Base-by-base conservation (phyloP, 2,888 invertebrate genomes). In the Bedellia somnulentella region DNA sequence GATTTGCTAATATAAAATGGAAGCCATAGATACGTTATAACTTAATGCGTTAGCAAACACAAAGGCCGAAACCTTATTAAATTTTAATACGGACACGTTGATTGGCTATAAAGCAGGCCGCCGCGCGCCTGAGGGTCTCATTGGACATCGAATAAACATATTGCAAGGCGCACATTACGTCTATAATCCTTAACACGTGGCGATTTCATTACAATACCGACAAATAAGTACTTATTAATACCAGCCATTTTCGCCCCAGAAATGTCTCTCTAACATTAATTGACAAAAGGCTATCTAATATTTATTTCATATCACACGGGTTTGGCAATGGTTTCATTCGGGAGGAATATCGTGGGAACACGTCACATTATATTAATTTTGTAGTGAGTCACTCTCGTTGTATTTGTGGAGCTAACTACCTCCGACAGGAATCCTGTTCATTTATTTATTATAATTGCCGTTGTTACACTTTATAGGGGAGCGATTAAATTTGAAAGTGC, bases 151-250 rank as follows among this genome's bases (percentile, higher is more conserved):
- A 29, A 41, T 36, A 53, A 44, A 52, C 51, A 56, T 47, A 51
- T 49, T 44, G 43, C 42, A n/a, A n/a, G n/a, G n/a, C n/a, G n/a
- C n/a, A n/a, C n/a, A n/a, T 11, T 27, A 10, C 51, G 53, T 46
- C 43, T 39, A 30, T 67, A 68, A 75, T 66, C 71, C 66, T 21
- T 27, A 38, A 40, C 75, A 63, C 75, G 75, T 57, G 75, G 42
- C 70, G 37, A 44, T 64, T 64, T 71, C 70, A 67, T 71, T 67
- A 62, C 47, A 47, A 41, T 43, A 41, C 60, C 59, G 49, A 56
- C 61, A 61, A 70, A 68, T 73, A 63, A 63, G 64, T 46, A 58
- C 54, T 51, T 64, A 67, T 62, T 70, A 70, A 66, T 62, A 48
- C 52, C 30, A 41, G 42, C 53, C 5, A 12, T 4, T 16, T 28